Base-by-base conservation (phyloP, 2,888 invertebrate genomes). In the Sylvicola fuscatus region DNA sequence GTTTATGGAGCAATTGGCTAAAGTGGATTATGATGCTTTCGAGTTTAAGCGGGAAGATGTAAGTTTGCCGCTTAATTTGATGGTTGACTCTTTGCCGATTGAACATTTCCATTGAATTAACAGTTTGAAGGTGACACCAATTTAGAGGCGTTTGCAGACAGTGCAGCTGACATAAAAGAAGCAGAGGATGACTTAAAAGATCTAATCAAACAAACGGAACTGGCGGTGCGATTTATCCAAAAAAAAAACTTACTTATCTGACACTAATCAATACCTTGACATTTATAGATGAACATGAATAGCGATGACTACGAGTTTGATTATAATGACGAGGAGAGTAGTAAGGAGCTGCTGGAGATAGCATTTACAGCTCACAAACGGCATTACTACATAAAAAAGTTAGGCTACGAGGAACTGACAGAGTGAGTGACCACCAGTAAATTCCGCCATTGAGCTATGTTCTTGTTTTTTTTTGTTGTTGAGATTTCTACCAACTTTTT, bases 361-460 rank as follows among this genome's bases (percentile, higher is more conserved):
- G 87, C 87, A 58, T 95, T 92, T 54, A 59, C 65, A 37, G 68
- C 78, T 41, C 83, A 84, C 53, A 95, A 95, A 55, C 71, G 73
- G 42, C 75, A 86, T 51, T 97, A 95, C 60, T 97, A 97, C 52
- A 78, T 76, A 62, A 80, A 75, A 43, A 95, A 95, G 56, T 59
- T 93, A 54, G 78, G 81, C 40, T 83, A 78, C 52, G 62, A 65
- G 27, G 70, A 77, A 54, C 77, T 89, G 30, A 80, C 79, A 31
- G 68, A 69, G 82, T 83, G 66, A 62, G 68, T 64, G n/a, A n/a
- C n/a, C n/a, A n/a, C 43, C 38, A 15, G 36, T 28, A 17, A 8
- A 16, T 29, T 29, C n/a, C n/a, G n/a, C n/a, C n/a, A n/a, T n/a
- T n/a, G n/a, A n/a, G n/a, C n/a, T n/a, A n/a, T n/a, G n/a, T n/a